Evolutionary conservation across 2,888 invertebrate species (phyloP).

Genomic region (Tipula vernalis): DNA sequence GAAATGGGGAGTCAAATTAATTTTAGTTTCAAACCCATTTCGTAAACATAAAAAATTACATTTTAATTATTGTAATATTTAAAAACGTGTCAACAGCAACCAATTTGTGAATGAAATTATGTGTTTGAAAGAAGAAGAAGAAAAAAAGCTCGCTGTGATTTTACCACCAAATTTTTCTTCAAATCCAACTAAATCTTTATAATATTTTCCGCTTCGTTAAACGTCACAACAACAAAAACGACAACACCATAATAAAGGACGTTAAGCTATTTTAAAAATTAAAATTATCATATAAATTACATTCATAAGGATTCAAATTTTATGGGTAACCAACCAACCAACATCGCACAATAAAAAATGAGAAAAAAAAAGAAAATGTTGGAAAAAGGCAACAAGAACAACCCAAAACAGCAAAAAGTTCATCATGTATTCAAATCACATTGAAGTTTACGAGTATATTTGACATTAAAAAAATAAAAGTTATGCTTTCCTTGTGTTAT

Average conservation of each 20-base stretch:
- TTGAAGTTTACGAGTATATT: neutral
- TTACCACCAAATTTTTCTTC: no score
- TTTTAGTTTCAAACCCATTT: no score
- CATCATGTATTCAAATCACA: neutral
- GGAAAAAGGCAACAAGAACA: neutral
- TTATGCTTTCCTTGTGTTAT: neutral
- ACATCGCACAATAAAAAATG: neutral
- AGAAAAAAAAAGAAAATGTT: neutral
- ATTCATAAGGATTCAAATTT: neutral
- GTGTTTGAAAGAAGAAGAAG: no score
- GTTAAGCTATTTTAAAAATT: neutral
- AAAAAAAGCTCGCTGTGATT: no score
- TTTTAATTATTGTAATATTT: no score
- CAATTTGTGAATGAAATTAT: no score
- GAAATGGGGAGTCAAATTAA: no score
- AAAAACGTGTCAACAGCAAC: no score
- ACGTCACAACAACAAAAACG: neutral
- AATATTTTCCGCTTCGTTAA: neutral
- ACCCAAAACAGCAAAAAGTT: neutral
- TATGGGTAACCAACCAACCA: neutral
- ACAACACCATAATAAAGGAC: neutral
- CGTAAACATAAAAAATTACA: no score
- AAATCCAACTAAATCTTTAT: no score
- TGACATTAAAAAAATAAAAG: neutral
- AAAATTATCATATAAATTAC: slow-evolving; percentile 4